Evolutionary conservation across 2,888 invertebrate species (phyloP), one percentile per base, ranked within the genome.

Genomic region (Catonia carolina): DNA sequence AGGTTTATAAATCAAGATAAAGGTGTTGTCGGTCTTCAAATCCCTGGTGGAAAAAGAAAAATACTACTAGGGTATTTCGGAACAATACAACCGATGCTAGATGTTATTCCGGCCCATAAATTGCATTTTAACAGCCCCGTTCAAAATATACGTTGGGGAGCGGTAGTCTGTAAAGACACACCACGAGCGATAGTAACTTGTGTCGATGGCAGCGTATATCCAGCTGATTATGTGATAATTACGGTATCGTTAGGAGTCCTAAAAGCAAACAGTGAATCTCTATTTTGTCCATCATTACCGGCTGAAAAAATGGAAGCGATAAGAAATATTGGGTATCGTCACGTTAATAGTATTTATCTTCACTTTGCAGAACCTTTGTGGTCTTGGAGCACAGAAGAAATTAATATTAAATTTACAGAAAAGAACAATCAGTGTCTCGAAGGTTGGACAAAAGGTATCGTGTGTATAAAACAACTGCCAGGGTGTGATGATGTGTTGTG

Each of bases 171-270:
- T 12, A 36, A 59, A 75, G 75, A 61, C 78, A 77, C 67, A 33
- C 55, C 61, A 0, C 76, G 84, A 20, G 82, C 82, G 2, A 71
- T 81, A 14, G 80, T 88, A 1, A 81, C 81, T 65, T 84, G 84
- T 67, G 78, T 82, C 66, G 86, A 87, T 69, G 86, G 86, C 1
- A 81, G 83, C 61, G 81, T 82, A 65, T 75, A 80, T 64, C 74
- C 74, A 2, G 86, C 84, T 0, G 89, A 91, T 70, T 89, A 89
- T 67, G 84, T 86, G 2, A 82, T 91, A 55, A 72, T 86, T 33
- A 89, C 89, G 0, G 75, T 88, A 45, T 85, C 91, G 0, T 75
- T 91, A 7, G 90, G 91, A 4, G 86, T 86, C 42, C 74, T 91
- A 7, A 90, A 90, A 70, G 81, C 82, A 63, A 82, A 85, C 67